Conservation (phyloP, 2,113 vertebrate genomes). For the Tursiops truncatus region DNA sequence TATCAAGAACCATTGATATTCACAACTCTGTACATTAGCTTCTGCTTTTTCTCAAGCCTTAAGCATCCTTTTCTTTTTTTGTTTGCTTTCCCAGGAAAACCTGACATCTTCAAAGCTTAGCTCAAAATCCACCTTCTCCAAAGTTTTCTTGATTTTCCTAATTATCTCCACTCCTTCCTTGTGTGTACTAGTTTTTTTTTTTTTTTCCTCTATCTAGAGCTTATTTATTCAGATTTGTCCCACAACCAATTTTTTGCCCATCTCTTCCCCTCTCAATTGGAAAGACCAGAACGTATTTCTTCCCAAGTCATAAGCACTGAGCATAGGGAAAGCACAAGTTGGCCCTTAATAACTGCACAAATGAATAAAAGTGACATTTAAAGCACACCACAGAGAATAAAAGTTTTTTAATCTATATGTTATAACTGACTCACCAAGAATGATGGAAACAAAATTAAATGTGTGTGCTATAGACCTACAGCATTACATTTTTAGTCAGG, state of each 20-base stretch:
- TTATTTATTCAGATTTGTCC: background rate
- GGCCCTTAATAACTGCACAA: background rate
- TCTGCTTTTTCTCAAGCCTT: background rate
- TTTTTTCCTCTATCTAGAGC: background rate
- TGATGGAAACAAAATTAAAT: slow-evolving; percentile 8
- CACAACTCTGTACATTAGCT: background rate
- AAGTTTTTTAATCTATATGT: background rate
- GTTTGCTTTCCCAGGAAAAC: slow-evolving; percentile 1
- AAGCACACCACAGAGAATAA: background rate
- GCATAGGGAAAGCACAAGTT: background rate
- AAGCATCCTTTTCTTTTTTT: background rate
- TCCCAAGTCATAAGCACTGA: background rate
- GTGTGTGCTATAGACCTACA: background rate
- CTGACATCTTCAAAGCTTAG: background rate
- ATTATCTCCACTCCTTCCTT: background rate
- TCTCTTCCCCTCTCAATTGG: background rate
- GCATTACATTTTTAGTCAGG: background rate
- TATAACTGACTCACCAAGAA: background rate
- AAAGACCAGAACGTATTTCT: background rate
- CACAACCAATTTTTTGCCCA: background rate
- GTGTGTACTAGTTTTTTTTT: background rate
- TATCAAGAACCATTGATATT: background rate
- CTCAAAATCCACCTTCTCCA: background rate
- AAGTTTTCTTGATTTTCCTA: slow-evolving; percentile 3
- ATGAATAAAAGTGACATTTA: background rate